phyloP scores from a whole-genome alignment of 1,140 invertebrate species.

The Drosophila grimshawi region DNA sequence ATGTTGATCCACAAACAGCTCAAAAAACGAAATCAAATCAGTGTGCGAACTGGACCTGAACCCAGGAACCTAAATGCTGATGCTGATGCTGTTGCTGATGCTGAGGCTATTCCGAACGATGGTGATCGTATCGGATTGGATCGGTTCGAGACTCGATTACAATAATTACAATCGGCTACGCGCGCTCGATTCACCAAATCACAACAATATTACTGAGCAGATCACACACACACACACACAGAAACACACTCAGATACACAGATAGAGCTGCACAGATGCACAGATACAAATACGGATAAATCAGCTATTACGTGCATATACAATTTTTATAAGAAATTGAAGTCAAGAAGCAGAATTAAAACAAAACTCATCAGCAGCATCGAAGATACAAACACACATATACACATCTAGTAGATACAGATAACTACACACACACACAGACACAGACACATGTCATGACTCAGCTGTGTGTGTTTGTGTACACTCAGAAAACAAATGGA shows the following conservation, averaged over 20 bases:
- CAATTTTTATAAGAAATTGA: slow-evolving; percentile 82
- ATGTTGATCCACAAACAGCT: neutral
- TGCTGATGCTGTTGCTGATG: slow-evolving; percentile 22
- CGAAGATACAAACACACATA: slow-evolving; percentile 41
- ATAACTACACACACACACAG: neutral
- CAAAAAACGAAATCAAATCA: slow-evolving; percentile 76
- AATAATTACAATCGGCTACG: slow-evolving; percentile 84
- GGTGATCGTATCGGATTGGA: slow-evolving; percentile 79
- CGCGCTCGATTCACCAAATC: slow-evolving; percentile 75
- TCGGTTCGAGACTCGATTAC: slow-evolving; percentile 83
- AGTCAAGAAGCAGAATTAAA: slow-evolving; percentile 82
- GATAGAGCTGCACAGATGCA: slow-evolving; percentile 17
- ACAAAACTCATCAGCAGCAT: slow-evolving; percentile 77
- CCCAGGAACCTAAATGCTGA: slow-evolving; percentile 36
- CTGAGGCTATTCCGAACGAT: slow-evolving; percentile 6
- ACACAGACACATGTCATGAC: slow-evolving; percentile 44
- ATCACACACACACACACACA: slow-evolving; percentile 8
- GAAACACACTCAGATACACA: slow-evolving; percentile 23
- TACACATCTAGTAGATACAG: neutral
- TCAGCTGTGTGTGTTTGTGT: slow-evolving; percentile 46
- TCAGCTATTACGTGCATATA: slow-evolving; percentile 69
- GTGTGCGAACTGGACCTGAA: slow-evolving; percentile 62
- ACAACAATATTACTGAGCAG: slow-evolving; percentile 30
- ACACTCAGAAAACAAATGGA: neutral
- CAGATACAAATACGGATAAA: slow-evolving; percentile 50